These are phyloP conservation scores for Orthonychiurus folsomi DNA, from an alignment of 2,888 invertebrate species.

Conservation along the genomic window DNA sequence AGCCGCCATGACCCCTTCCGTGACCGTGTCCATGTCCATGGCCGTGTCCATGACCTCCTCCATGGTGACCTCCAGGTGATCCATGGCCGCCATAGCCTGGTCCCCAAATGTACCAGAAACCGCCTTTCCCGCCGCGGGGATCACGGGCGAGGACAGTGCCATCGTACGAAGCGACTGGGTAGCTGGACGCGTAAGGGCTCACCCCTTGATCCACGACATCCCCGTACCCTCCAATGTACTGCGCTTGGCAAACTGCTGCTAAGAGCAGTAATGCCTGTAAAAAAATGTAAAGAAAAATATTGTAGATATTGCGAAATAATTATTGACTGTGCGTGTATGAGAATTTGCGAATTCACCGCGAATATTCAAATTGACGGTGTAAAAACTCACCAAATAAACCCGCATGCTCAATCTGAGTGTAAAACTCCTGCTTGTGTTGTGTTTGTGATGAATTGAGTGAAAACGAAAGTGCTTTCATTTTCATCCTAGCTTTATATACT, in stretches of 20 bases:
- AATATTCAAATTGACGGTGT: too few relatives aligned
- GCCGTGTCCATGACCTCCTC: constrained; percentile 5
- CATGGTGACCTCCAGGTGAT: background rate
- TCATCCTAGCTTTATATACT: constrained; percentile 33
- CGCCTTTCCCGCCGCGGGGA: constrained; percentile 28
- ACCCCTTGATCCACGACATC: constrained; percentile 15
- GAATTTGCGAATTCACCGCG: too few relatives aligned
- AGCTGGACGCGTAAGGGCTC: constrained; percentile 7
- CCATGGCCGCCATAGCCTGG: too few relatives aligned
- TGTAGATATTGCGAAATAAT: too few relatives aligned
- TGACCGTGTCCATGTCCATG: constrained; percentile 14
- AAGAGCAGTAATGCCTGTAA: constrained; percentile 31
- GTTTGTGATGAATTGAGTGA: constrained; percentile 20
- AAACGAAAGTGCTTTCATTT: constrained; percentile 35
- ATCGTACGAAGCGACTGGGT: background rate
- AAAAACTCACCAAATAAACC: constrained; percentile 26
- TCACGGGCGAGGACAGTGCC: constrained; percentile 21
- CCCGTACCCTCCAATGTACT: constrained; percentile 18
- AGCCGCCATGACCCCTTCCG: constrained; percentile 8
- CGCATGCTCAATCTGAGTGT: constrained; percentile 23
- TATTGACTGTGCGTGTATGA: too few relatives aligned
- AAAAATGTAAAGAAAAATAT: background rate
- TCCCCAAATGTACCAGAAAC: constrained; percentile 40
- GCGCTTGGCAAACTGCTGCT: constrained; percentile 25
- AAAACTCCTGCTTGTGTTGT: too few relatives aligned